These are phyloP conservation scores for Crocidura indochinensis DNA, from an alignment of 2,797 vertebrate species.

Conservation along the genomic window DNA sequence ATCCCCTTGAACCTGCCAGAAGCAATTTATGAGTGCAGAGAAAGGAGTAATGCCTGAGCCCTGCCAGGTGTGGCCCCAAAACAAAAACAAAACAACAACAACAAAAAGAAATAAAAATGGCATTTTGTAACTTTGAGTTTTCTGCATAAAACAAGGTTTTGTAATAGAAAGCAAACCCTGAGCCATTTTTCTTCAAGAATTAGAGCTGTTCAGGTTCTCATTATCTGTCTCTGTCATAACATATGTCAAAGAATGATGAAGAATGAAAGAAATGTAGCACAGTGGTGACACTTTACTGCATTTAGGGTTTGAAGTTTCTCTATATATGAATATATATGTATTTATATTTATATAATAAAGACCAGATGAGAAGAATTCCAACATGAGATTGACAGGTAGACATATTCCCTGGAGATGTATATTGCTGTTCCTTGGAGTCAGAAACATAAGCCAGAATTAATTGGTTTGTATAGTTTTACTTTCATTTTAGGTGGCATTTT, in stretches of 20 bases:
- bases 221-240: slow-evolving; percentile 71
- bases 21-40: too few species aligned
- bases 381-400: slow-evolving; percentile 62
- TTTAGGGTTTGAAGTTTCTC: slow-evolving; percentile 36
- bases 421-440: slow-evolving; percentile 51
- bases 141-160: slow-evolving; percentile 43
- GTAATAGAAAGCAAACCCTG: slow-evolving; percentile 3
- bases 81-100: too few species aligned
- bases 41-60: too few species aligned
- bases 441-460: slow-evolving; percentile 67
- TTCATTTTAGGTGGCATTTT: slow-evolving; percentile 51
- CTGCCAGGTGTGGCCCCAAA: too few species aligned
- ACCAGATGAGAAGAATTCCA: slow-evolving; percentile 48
- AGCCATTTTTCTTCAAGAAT: slow-evolving; percentile 56
- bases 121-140: slow-evolving; percentile 52
- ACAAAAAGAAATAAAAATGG: slow-evolving; percentile 39
- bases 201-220: slow-evolving; percentile 31
- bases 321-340: slow-evolving; percentile 1
- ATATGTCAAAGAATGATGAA: slow-evolving; percentile 54
- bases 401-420: slow-evolving; percentile 55
- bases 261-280: slow-evolving; percentile 67
- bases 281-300: slow-evolving; percentile 56
- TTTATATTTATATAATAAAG: too few species aligned
- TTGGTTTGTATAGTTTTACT: slow-evolving; percentile 38
- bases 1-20: too few species aligned